Percentiles rank a stretch among this genome's conserved stretches.
Evolutionary conservation across 1,140 invertebrate species (phyloP).

Genomic region (Phymastichus coffea): DNA sequence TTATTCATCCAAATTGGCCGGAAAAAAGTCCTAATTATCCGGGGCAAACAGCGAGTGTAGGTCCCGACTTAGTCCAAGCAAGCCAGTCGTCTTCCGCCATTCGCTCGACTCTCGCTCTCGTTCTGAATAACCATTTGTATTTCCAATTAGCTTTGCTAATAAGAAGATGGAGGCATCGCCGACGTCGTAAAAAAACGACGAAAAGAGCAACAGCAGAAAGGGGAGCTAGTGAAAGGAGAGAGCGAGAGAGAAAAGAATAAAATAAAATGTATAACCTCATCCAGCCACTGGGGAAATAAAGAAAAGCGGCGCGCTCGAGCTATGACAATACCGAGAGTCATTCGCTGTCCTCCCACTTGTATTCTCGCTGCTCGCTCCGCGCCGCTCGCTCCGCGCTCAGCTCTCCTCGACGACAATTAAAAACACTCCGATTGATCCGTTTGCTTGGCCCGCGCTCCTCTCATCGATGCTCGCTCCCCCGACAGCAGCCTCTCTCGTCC

Average conservation of each 20-base stretch:
- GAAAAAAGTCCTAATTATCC: slow-evolving; percentile 59
- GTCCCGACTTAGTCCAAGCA: too few species aligned
- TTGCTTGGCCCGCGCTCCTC: slow-evolving; percentile 34
- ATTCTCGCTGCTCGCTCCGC: background rate
- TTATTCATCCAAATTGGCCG: slow-evolving; percentile 58
- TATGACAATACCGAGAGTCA: slow-evolving; percentile 51
- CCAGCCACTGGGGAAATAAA: slow-evolving; percentile 58
- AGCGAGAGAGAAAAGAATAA: slow-evolving; percentile 33
- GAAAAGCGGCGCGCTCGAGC: slow-evolving; percentile 49
- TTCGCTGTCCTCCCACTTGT: slow-evolving; percentile 8
- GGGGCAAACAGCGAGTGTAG: slow-evolving; percentile 54
- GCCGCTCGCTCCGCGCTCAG: too few species aligned
- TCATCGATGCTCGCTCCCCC: slow-evolving; percentile 35
- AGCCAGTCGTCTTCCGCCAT: too few species aligned
- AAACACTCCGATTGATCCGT: slow-evolving; percentile 46
- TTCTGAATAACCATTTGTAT: slow-evolving; percentile 60
- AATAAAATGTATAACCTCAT: slow-evolving; percentile 58
- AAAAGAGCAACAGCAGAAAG: slow-evolving; percentile 13
- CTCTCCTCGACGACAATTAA: slow-evolving; percentile 48
- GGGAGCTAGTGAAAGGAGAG: slow-evolving; percentile 12
- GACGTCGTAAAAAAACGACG: slow-evolving; percentile 39
- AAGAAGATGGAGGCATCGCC: slow-evolving; percentile 55
- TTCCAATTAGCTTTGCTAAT: slow-evolving; percentile 60
- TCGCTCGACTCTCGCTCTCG: too few species aligned
- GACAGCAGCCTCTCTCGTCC: slow-evolving; percentile 2